Evolutionary conservation across 2,797 vertebrate species (phyloP).

Genomic region (Prionace glauca): DNA sequence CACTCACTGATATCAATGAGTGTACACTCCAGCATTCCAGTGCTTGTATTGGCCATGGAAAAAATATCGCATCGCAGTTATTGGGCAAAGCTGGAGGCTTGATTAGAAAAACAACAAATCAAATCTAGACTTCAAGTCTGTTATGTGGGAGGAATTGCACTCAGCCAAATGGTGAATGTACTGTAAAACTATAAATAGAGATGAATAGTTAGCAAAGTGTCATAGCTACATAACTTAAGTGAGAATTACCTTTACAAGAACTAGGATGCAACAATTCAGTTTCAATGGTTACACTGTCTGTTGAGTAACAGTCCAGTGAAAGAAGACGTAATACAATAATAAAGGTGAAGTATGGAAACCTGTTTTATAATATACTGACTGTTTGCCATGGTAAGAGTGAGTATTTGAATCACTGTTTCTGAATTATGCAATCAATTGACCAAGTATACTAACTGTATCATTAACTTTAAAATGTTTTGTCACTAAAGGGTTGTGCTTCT

Average conservation of each 20-base stretch:
- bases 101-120: neutral
- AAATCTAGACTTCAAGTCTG: neutral
- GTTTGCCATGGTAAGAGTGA: neutral
- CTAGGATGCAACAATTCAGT: neutral
- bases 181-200: neutral
- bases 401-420: neutral
- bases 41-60: neutral
- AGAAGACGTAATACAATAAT: neutral
- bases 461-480: neutral
- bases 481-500: neutral
- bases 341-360: slow-evolving; percentile 7
- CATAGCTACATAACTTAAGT: neutral
- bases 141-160: neutral
- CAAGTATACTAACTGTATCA: neutral
- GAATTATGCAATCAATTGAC: neutral
- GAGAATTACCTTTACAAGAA: neutral
- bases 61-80: neutral
- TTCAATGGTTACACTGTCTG: neutral
- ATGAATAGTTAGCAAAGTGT: neutral
- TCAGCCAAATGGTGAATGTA: neutral
- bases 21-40: neutral
- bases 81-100: neutral
- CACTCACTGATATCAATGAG: neutral
- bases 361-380: neutral
- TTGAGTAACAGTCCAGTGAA: neutral